Conservation (phyloP, 2,797 vertebrate genomes). For the Psittacula echo region DNA sequence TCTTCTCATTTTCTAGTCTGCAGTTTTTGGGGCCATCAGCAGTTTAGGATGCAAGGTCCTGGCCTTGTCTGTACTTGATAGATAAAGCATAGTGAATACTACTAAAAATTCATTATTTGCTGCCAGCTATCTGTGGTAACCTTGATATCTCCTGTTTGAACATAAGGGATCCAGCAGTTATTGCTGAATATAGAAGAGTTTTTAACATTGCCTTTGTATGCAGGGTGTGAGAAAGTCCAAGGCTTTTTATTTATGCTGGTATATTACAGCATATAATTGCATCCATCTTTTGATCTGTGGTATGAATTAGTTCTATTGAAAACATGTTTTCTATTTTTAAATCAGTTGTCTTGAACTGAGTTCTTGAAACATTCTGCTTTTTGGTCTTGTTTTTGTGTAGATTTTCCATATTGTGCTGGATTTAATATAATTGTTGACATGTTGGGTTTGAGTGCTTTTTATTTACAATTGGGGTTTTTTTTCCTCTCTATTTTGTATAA, state of each 20-base stretch:
- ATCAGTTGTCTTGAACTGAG: conserved; percentile 35
- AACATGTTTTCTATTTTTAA: conserved; percentile 72
- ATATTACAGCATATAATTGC: conserved; percentile 61
- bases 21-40: conserved; percentile 48
- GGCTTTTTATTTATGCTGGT: conserved; percentile 62
- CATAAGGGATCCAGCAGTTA: conserved; percentile 21
- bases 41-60: conserved; percentile 39
- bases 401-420: conserved; percentile 53
- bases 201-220: conserved; percentile 40
- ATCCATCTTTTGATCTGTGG: conserved; percentile 69
- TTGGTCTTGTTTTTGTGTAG: conserved; percentile 44
- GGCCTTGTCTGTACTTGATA: conserved; percentile 55
- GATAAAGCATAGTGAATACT: conserved; percentile 14
- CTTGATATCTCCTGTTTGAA: conserved; percentile 51
- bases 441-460: background rate
- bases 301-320: conserved; percentile 69
- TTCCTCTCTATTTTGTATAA: background rate
- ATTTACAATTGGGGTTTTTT: background rate
- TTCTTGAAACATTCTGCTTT: conserved; percentile 43
- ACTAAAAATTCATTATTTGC: conserved; percentile 37
- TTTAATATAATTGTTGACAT: conserved; percentile 53
- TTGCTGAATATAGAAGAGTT: conserved; percentile 24
- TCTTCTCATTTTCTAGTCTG: conserved; percentile 54
- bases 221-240: conserved; percentile 66
- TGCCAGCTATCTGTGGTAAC: conserved; percentile 55